Percentiles rank a stretch among this genome's conserved stretches.
Evolutionary conservation across 2,113 vertebrate genomes (phyloP).

Genomic region (Trematocara stigmaticum): DNA sequence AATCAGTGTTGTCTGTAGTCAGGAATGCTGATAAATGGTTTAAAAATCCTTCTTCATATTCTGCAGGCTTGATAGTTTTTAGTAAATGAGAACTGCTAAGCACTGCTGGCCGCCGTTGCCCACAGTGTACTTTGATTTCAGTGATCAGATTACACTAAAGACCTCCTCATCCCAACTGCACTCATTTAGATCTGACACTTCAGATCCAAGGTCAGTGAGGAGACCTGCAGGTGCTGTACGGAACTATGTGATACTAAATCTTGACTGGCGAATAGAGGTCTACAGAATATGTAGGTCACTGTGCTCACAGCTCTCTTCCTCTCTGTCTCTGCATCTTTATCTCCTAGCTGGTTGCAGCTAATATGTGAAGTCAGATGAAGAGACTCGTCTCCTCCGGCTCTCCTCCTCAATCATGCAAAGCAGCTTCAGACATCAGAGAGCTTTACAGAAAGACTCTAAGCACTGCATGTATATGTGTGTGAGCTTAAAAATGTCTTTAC

Average conservation of each 20-base stretch:
- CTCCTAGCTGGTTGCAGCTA: constrained; percentile 26
- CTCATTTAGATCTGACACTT: neutral
- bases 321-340: constrained; percentile 3
- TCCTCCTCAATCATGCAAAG: constrained; percentile 56
- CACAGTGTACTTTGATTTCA: neutral
- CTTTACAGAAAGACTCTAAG: constrained; percentile 3
- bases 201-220: constrained; percentile 21
- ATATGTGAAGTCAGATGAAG: constrained; percentile 59
- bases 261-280: neutral
- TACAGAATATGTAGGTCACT: constrained; percentile 61
- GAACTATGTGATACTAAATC: constrained; percentile 11
- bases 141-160: neutral
- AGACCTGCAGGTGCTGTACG: constrained; percentile 18
- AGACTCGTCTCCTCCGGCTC: constrained; percentile 38
- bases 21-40: neutral
- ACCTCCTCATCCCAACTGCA: neutral
- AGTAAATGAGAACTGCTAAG: neutral
- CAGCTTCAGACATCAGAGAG: constrained; percentile 53
- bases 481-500: neutral
- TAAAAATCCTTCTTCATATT: neutral
- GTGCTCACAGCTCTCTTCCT: constrained; percentile 39
- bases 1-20: neutral
- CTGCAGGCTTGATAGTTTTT: neutral
- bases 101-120: neutral
- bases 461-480: neutral